Conservation (phyloP, 2,797 vertebrate species). For the Carcharodon carcharias region DNA sequence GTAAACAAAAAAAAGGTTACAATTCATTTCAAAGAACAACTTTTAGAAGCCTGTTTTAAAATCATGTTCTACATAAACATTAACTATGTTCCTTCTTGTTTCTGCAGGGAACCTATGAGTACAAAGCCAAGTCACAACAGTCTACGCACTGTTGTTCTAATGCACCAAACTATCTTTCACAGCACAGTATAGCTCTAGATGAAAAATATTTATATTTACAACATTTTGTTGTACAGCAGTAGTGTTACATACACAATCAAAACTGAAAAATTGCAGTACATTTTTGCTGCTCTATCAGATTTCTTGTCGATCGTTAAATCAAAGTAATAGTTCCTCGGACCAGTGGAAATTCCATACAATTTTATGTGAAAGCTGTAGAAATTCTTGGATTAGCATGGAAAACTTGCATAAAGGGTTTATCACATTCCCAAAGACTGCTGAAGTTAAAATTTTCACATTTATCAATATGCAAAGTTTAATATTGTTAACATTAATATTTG, state of each 20-base stretch:
- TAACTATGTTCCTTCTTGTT: not conserved
- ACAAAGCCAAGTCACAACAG: not conserved
- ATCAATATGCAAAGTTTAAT: not conserved
- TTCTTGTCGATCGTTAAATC: not conserved
- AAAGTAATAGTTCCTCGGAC: not conserved
- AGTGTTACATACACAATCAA: not conserved
- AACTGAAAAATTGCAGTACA: not conserved
- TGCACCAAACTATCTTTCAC: not conserved
- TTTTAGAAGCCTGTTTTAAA: not conserved
- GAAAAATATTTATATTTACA: not conserved
- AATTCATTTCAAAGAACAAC: not conserved
- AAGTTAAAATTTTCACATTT: not conserved
- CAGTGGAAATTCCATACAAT: not conserved
- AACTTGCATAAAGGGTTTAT: not conserved
- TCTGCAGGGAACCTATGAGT: not conserved
- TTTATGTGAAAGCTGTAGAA: not conserved
- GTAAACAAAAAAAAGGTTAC: conserved; percentile 39
- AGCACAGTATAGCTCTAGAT: not conserved
- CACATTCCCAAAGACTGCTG: not conserved
- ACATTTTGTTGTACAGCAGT: not conserved
- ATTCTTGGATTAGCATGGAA: not conserved
- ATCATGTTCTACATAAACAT: not conserved
- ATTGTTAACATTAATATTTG: not conserved
- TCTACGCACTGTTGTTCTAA: not conserved
- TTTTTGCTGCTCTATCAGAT: not conserved